Conservation (phyloP, 2,797 vertebrate species). For the Sebastes nivosus region DNA sequence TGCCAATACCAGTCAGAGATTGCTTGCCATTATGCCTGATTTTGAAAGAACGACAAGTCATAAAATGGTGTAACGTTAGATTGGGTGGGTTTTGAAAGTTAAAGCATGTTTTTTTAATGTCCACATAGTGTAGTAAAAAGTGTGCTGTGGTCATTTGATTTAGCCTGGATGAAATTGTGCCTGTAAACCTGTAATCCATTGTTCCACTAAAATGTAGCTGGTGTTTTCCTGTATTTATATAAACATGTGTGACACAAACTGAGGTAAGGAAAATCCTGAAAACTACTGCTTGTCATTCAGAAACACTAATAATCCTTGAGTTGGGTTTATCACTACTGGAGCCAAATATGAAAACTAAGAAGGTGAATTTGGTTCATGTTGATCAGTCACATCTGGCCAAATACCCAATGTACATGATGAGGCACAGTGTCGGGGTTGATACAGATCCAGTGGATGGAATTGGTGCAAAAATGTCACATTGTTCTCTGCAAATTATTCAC, state of each 20-base stretch:
- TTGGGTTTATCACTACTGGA: not conserved
- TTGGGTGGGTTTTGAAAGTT: not conserved
- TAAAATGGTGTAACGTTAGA: not conserved
- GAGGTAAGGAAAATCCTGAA: not conserved
- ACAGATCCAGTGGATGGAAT: not conserved
- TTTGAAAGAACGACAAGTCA: conserved; percentile 7
- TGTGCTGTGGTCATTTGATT: not conserved
- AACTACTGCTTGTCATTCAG: not conserved
- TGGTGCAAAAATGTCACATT: not conserved
- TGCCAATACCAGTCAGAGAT: conserved; percentile 2
- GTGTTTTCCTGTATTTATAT: not conserved
- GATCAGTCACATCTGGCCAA: not conserved
- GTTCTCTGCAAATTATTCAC: not conserved
- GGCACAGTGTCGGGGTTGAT: not conserved
- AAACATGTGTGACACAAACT: not conserved
- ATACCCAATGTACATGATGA: not conserved
- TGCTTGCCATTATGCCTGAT: not conserved
- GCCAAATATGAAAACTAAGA: not conserved
- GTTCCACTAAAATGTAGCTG: not conserved
- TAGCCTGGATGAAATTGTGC: not conserved
- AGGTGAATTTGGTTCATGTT: not conserved
- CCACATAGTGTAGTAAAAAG: not conserved
- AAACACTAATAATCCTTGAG: not conserved
- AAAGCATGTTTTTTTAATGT: conserved; percentile 14
- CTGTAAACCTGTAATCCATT: conserved; percentile 8